Percentiles rank a stretch among this genome's conserved stretches.
phyloP scores from a whole-genome alignment of 2,888 invertebrate species.

The Latrodectus elegans region DNA sequence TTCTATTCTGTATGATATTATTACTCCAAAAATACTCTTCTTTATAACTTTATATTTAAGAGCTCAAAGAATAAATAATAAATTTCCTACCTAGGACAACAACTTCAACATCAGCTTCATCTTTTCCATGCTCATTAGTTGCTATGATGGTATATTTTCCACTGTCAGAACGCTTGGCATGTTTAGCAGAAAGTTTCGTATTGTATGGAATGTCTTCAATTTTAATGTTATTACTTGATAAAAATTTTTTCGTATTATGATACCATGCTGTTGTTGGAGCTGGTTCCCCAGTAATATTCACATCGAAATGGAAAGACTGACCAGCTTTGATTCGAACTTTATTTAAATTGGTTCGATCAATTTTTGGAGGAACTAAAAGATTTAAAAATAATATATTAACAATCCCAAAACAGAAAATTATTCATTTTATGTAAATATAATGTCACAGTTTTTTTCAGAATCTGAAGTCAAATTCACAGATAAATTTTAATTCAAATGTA shows the following conservation, averaged over 20 bases:
- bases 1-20: too few species aligned
- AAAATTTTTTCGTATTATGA: constrained; percentile 81
- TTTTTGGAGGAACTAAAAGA: constrained; percentile 76
- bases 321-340: constrained; percentile 75
- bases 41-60: too few species aligned
- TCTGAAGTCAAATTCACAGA: too few species aligned
- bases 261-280: constrained; percentile 82
- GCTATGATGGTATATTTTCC: constrained; percentile 93
- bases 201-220: constrained; percentile 94
- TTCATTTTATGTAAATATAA: too few species aligned
- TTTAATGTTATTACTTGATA: constrained; percentile 81
- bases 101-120: constrained; percentile 91
- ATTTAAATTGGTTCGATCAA: constrained; percentile 75
- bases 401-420: too few species aligned
- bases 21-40: too few species aligned
- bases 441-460: too few species aligned
- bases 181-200: constrained; percentile 88
- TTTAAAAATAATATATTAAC: not conserved
- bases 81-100: constrained; percentile 81
- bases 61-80: too few species aligned
- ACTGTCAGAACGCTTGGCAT: constrained; percentile 87
- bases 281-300: constrained; percentile 76
- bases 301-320: constrained; percentile 75
- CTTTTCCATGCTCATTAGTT: constrained; percentile 93
- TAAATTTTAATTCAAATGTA: too few species aligned